phyloP scores from a whole-genome alignment of 2,888 invertebrate species.

The Chrysotoxum bicinctum region DNA sequence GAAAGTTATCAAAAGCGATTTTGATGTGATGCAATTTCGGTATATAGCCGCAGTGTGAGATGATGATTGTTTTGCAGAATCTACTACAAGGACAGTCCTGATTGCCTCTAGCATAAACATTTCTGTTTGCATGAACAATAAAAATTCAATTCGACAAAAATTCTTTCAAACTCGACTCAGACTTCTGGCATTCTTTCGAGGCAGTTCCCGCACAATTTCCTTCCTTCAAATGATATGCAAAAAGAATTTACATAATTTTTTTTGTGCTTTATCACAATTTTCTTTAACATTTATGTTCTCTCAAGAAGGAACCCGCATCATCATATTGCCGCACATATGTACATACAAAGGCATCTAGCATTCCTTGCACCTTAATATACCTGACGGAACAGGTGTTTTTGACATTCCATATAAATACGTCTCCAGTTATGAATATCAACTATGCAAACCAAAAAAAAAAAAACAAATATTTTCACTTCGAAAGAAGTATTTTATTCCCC shows the following conservation, averaged over 20 bases:
- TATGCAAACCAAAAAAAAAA: neutral
- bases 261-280: neutral
- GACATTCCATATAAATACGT: conserved; percentile 20
- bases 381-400: conserved; percentile 31
- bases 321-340: neutral
- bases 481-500: neutral
- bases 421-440: conserved; percentile 37
- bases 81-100: neutral
- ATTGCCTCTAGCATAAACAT: neutral
- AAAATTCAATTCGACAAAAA: neutral
- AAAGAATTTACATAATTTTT: neutral
- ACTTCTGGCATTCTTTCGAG: neutral
- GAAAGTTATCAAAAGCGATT: neutral
- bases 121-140: neutral
- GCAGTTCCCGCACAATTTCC: neutral
- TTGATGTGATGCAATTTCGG: conserved; percentile 2
- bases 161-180: neutral
- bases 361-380: neutral
- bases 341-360: too few species aligned
- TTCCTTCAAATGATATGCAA: neutral
- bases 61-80: neutral
- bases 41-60: too few species aligned
- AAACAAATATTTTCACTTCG: neutral
- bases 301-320: neutral
- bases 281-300: conserved; percentile 16